Evolutionary conservation across 30 jellyfish, hydroid and myxozoan species (phyloP), one percentile per base, ranked within the genome.

Genomic region (Sanderia malayensis): DNA sequence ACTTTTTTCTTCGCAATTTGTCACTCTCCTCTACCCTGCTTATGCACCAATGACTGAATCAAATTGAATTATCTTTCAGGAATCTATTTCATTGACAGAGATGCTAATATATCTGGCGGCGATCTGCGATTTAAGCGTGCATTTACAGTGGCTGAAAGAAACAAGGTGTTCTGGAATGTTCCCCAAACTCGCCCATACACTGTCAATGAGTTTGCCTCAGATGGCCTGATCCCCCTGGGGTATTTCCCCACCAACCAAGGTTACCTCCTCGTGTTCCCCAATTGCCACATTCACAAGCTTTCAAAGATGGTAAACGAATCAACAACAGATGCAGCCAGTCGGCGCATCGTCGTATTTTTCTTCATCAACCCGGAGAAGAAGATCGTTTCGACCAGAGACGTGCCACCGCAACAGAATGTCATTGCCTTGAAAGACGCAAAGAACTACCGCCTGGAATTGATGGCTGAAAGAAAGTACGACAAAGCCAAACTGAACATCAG

Each of bases 401-500:
- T 83, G 55, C 66, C 95, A 19, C 83, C 83, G 32, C 95, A 83
- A 73, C 88, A 83, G 45, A 58, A 74, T 27, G 52, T 44, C 9
- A 83, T 83, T 28, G 9, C 84, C 11, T 71, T 83, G 21, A 22
- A 67, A 0, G 55, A 1, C 1, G 95, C 95, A 1, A 73, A 64
- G 44, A 33, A 73, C 17, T 73, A 83, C 57, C 88, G 95, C 32
- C 34, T 83, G 45, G 95, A 83, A 46, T 63, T 74, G 53, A 83
- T 83, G 95, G 87, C 88, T 0, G 95, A 83, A 60, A 55, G 95
- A 32, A 83, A 83, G 41, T 83, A 83, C 33, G 88, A 83, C 66
- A 83, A 83, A 58, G 95, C 62, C 73, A 73, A 53, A 23, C 73
- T 72, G 73, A 83, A 83, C 53, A 84, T 83, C n/a, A 61, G 95